Percentiles rank a stretch among this genome's conserved stretches.
Evolutionary conservation across 2,113 vertebrate species (phyloP).

Genomic region (Pluvianellus socialis): DNA sequence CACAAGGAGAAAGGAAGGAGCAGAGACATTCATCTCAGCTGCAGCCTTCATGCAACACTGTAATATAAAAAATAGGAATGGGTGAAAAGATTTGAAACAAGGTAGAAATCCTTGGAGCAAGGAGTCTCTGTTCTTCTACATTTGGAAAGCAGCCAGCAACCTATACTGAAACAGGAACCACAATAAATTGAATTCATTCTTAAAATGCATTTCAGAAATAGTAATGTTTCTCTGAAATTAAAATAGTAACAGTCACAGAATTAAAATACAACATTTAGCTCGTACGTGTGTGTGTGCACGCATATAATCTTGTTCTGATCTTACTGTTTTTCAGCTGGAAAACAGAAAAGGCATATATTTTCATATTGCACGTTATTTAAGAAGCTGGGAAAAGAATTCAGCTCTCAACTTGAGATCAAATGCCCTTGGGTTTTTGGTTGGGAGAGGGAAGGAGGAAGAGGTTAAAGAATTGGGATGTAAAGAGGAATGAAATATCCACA

Average conservation of each 20-base stretch:
- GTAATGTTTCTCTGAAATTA: not conserved
- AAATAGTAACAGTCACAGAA: not conserved
- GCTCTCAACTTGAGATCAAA: not conserved
- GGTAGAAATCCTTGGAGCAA: not conserved
- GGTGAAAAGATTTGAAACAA: not conserved
- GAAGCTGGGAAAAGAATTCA: not conserved
- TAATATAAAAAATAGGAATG: not conserved
- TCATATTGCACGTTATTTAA: not conserved
- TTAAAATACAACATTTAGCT: not conserved
- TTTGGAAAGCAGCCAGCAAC: not conserved
- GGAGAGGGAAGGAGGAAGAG: not conserved
- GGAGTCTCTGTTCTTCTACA: not conserved
- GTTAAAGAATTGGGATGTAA: not conserved
- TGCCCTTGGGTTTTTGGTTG: not conserved
- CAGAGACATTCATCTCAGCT: not conserved
- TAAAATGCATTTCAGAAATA: not conserved
- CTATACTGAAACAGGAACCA: not conserved
- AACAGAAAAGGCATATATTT: not conserved
- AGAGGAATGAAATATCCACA: not conserved
- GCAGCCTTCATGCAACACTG: not conserved
- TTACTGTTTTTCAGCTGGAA: not conserved
- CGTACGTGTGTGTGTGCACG: too few species aligned
- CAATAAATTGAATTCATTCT: not conserved
- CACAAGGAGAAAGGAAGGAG: not conserved
- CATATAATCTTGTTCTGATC: not conserved